Percentiles rank a stretch among this genome's conserved stretches.
These are phyloP conservation scores for Jacana jacana DNA, from an alignment of 2,113 vertebrate species.

Conservation along the genomic window DNA sequence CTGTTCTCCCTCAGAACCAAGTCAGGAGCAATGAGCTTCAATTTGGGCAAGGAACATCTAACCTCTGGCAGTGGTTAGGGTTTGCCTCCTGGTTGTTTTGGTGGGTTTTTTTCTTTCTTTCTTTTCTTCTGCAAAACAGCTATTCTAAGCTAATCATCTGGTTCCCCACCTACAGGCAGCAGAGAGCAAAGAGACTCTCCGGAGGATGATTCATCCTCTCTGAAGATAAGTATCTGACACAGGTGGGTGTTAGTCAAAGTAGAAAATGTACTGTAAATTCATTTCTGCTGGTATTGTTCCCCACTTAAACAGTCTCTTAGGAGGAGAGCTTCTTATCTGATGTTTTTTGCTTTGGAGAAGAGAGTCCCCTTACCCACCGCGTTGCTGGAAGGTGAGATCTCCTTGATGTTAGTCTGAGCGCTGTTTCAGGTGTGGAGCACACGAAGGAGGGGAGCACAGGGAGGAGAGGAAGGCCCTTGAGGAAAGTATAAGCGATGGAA, in stretches of 20 bases:
- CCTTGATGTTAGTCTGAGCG: not conserved
- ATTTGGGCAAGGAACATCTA: not conserved
- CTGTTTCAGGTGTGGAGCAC: not conserved
- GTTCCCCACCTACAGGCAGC: constrained; percentile 33
- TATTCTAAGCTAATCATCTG: constrained; percentile 27
- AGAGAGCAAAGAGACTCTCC: not conserved
- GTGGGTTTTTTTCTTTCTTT: not conserved
- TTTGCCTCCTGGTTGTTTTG: not conserved
- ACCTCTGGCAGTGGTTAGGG: not conserved
- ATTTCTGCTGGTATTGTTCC: constrained; percentile 21
- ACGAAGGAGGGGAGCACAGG: not conserved
- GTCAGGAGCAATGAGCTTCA: not conserved
- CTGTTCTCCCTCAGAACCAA: not conserved
- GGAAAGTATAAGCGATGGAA: not conserved
- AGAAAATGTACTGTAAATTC: constrained; percentile 49
- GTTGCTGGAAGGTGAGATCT: not conserved
- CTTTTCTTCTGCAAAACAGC: not conserved
- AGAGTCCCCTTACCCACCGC: accelerated
- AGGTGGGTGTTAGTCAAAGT: constrained; percentile 57
- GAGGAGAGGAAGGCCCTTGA: not conserved
- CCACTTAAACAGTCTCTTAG: not conserved
- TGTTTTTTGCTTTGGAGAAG: not conserved
- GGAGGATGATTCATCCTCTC: constrained; percentile 31
- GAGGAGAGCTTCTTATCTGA: not conserved
- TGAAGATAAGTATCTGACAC: constrained; percentile 37